Evolutionary conservation across 2,797 vertebrate species (phyloP).

Genomic region (Phrynocephalus vlangalii): DNA sequence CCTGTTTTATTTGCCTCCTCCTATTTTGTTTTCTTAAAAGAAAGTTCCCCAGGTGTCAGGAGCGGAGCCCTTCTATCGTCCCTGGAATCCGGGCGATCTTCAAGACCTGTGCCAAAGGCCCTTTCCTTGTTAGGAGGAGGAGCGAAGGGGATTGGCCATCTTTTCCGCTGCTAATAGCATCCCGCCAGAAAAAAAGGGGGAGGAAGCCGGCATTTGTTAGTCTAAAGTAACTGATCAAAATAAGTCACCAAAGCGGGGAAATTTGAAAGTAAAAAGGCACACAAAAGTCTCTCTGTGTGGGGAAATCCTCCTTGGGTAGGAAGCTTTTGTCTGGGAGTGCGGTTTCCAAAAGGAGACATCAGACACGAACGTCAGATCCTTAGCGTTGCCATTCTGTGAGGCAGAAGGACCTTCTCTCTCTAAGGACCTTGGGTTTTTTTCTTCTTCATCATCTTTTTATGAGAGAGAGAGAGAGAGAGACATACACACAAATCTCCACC

Average conservation of each 20-base stretch:
- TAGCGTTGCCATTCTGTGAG: slow-evolving; percentile 74
- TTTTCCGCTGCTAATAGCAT: slow-evolving; percentile 54
- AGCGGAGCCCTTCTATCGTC: slow-evolving; percentile 28
- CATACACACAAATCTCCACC: slow-evolving; percentile 77
- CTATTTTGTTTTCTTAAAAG: slow-evolving; percentile 57
- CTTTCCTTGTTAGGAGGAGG: slow-evolving; percentile 54
- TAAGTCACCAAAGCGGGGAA: slow-evolving; percentile 63
- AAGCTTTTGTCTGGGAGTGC: slow-evolving; percentile 70
- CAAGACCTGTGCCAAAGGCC: slow-evolving; percentile 59
- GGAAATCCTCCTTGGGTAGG: not conserved
- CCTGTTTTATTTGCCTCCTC: not conserved
- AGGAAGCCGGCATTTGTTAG: slow-evolving; percentile 68
- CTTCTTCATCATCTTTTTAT: slow-evolving; percentile 76
- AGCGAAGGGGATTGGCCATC: slow-evolving; percentile 51
- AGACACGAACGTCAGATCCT: slow-evolving; percentile 77
- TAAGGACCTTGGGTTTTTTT: slow-evolving; percentile 65
- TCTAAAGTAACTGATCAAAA: slow-evolving; percentile 72
- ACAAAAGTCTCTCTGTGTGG: slow-evolving; percentile 35
- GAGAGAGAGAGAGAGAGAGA: slow-evolving; percentile 47
- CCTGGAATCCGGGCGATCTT: slow-evolving; percentile 47
- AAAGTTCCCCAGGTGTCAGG: slow-evolving; percentile 39
- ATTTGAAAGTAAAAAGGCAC: slow-evolving; percentile 69
- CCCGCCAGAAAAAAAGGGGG: slow-evolving; percentile 6
- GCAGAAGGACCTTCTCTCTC: slow-evolving; percentile 79
- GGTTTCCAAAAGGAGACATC: slow-evolving; percentile 72